Evolutionary conservation across 2,797 vertebrate genomes (phyloP), one percentile per base, ranked within the genome.

Genomic region (Sardinella longiceps): DNA sequence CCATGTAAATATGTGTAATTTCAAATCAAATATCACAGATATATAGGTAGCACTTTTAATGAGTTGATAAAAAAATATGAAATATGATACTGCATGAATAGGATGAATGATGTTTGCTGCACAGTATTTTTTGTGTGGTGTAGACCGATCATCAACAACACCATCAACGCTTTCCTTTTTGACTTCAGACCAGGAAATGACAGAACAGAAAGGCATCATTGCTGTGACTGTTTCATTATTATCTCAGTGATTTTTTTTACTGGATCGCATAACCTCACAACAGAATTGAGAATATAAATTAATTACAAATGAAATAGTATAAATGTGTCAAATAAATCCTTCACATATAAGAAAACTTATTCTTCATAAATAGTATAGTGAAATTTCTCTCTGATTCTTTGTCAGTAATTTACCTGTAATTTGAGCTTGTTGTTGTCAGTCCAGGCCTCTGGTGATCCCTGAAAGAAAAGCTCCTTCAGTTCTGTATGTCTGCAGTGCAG

Each of bases 231-330:
- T 77, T 77, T 77, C 20, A 43, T 77, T 39, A 5, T 74, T 2
- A 1, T 1, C 3, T 66, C 2, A 12, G 30, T 74, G 2, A 30
- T 23, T 14, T 30, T 70, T 18, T 74, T 77, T 43, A 77, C 33
- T 0, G 1, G 1, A 77, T 43, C 30, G 14, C 33, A 18, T 70
- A 15, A 15, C 28, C 12, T 37, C 12, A 43, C 33, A 43, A 18
- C 70, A 23, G 20, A 43, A 77, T 39, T 39, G 18, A 20, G 37
- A 39, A 37, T 77, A 25, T 70, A 70, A 70, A 70, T 10, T 39
- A 77, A 77, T 77, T 77, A 43, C 33, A 77, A 77, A 77, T 77
- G 63, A 33, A 77, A 33, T 23, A 43, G n/a, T 6, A 43, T 18
- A 43, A 39, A 39, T 20, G 33, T 77, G 70, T 20, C 70, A 77